A percentile compares a stretch with the other conserved stretches of the same genome.
phyloP scores from a whole-genome alignment of 2,113 vertebrate genomes.

The Oceanites oceanicus region DNA sequence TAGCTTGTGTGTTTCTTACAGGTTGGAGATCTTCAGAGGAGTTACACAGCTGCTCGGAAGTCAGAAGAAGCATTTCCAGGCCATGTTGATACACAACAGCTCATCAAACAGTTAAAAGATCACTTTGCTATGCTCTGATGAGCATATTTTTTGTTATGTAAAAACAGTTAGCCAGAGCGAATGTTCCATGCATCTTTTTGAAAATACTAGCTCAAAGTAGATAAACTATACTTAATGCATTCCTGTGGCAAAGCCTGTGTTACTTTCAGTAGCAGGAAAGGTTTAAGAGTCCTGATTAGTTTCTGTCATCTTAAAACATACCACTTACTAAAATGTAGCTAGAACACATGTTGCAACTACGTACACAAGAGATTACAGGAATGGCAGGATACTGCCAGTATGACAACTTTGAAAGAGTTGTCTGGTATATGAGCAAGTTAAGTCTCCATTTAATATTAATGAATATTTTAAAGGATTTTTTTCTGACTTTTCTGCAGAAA shows the following conservation, averaged over 20 bases:
- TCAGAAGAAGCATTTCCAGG: conserved; percentile 91
- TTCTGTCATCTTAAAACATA: neutral
- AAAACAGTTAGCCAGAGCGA: neutral
- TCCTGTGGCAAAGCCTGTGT: neutral
- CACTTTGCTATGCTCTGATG: conserved; percentile 89
- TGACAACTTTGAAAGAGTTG: neutral
- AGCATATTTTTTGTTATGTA: neutral
- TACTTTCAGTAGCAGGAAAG: neutral
- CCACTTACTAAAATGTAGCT: neutral
- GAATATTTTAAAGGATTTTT: neutral
- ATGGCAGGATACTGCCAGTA: neutral
- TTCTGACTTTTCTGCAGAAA: neutral
- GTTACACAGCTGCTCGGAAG: conserved; percentile 87
- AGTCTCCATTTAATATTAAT: neutral
- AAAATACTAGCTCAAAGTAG: neutral
- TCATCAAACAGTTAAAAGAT: conserved; percentile 87
- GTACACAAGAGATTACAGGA: neutral
- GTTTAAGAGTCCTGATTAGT: neutral
- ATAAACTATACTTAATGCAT: neutral
- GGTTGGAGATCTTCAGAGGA: conserved; percentile 96
- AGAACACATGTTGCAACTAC: neutral
- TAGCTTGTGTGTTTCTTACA: conserved; percentile 52
- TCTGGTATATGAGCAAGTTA: neutral
- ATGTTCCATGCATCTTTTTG: neutral
- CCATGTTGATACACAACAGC: conserved; percentile 90